Percentiles rank a stretch among this genome's conserved stretches.
phyloP scores from a whole-genome alignment of 2,797 vertebrate genomes.

The Tiaroga cobitis region DNA sequence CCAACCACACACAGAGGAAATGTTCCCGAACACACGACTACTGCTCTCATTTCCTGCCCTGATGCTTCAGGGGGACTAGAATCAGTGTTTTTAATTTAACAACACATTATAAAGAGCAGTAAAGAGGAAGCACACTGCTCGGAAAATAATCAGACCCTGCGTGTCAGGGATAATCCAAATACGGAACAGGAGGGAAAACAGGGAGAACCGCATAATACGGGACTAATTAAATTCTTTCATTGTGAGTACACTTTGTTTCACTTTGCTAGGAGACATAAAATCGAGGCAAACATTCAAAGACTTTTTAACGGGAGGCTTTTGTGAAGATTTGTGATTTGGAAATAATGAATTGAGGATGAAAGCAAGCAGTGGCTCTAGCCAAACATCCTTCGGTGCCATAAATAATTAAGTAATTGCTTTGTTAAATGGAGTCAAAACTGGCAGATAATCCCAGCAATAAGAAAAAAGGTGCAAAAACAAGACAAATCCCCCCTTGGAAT shows the following conservation, averaged over 20 bases:
- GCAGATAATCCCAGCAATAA: constrained; percentile 6
- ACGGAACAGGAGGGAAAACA: constrained; percentile 63
- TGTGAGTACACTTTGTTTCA: constrained; percentile 65
- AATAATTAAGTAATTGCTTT: constrained; percentile 15
- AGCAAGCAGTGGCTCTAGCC: constrained; percentile 13
- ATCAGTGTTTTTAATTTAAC: constrained; percentile 44
- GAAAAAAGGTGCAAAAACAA: constrained; percentile 5
- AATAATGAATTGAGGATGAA: constrained; percentile 29
- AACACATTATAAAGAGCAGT: constrained; percentile 62
- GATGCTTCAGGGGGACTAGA: constrained; percentile 52
- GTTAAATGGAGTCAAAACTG: constrained; percentile 10
- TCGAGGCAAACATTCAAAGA: constrained; percentile 52
- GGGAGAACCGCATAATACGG: constrained; percentile 40
- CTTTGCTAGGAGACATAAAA: constrained; percentile 41
- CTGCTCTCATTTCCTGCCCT: constrained; percentile 65
- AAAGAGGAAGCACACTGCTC: constrained; percentile 32
- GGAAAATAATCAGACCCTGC: constrained; percentile 59
- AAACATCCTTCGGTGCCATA: neutral
- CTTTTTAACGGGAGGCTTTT: constrained; percentile 27
- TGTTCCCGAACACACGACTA: constrained; percentile 53
- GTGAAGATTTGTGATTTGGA: constrained; percentile 42
- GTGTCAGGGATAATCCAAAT: constrained; percentile 53
- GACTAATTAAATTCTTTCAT: constrained; percentile 70
- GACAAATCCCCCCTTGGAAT: neutral
- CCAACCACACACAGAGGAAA: constrained; percentile 58